A percentile compares a stretch with the other conserved stretches of the same genome.
Conservation (phyloP, 1,140 invertebrate species). For the Drosophila pseudoobscura region DNA sequence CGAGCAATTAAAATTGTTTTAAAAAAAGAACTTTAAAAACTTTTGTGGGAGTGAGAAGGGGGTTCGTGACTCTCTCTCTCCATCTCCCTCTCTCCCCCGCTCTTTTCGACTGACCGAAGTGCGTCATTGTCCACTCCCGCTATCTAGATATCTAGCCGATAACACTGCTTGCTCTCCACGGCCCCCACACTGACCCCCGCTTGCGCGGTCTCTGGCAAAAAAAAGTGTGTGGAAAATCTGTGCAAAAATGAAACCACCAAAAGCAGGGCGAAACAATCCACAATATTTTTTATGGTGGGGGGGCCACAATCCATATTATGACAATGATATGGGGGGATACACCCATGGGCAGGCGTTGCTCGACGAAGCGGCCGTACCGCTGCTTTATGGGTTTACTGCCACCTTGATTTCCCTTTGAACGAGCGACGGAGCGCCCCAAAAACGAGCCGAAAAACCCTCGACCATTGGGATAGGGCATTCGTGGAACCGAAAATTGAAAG, state of each 20-base stretch:
- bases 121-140: constrained; percentile 69
- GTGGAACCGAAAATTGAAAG: neutral
- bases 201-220: constrained; percentile 15
- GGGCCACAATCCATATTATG: constrained; percentile 60
- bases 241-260: constrained; percentile 49
- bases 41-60: neutral
- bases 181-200: too few species aligned
- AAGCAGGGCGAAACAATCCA: constrained; percentile 27
- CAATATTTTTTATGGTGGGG: constrained; percentile 40
- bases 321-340: constrained; percentile 42
- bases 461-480: constrained; percentile 8
- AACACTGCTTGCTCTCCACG: constrained; percentile 36
- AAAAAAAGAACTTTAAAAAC: neutral
- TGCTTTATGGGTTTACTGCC: constrained; percentile 69
- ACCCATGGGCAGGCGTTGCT: constrained; percentile 10
- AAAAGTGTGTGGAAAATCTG: constrained; percentile 50
- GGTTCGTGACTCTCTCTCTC: too few species aligned
- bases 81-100: too few species aligned
- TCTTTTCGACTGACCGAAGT: constrained; percentile 50
- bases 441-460: neutral
- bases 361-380: constrained; percentile 1
- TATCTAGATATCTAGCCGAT: constrained; percentile 74
- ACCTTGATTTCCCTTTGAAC: constrained; percentile 71
- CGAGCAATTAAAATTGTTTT: constrained; percentile 77
- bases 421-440: constrained; percentile 16